These are phyloP conservation scores for Aleiodes testaceus DNA, from an alignment of 2,888 invertebrate genomes.

Conservation along the genomic window DNA sequence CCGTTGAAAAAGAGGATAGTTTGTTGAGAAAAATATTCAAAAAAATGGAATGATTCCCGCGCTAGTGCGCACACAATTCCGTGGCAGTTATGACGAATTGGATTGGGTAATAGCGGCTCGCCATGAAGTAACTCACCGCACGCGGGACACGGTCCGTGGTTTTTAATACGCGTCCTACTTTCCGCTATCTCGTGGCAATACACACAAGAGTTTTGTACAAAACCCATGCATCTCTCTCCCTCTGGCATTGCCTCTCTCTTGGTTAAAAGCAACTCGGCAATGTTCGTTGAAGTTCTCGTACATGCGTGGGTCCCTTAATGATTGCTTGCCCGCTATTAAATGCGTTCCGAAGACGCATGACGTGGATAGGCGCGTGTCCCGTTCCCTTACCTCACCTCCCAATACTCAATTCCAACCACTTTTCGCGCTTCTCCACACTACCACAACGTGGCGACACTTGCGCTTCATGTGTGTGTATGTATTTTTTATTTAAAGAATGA, in stretches of 20 bases:
- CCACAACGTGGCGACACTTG: conserved; percentile 32
- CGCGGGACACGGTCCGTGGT: conserved; percentile 71
- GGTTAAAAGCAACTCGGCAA: conserved; percentile 10
- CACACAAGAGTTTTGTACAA: conserved; percentile 26
- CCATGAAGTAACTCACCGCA: conserved; percentile 55
- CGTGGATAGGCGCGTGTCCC: conserved; percentile 14
- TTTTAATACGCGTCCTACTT: conserved; percentile 74
- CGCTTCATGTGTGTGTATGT: conserved; percentile 1
- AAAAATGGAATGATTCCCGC: conserved; percentile 38
- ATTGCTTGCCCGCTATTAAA: conserved; percentile 2
- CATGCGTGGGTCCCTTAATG: conserved; percentile 24
- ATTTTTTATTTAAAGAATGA: conserved; percentile 43
- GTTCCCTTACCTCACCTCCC: conserved; percentile 3
- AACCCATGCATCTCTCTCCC: conserved; percentile 31
- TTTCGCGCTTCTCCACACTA: background rate
- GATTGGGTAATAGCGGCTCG: conserved; percentile 67
- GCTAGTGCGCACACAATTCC: conserved; percentile 52
- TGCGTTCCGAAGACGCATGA: conserved; percentile 14
- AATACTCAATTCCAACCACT: background rate
- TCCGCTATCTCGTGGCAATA: conserved; percentile 62
- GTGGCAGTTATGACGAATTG: conserved; percentile 71
- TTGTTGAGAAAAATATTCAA: conserved; percentile 15
- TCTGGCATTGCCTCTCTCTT: background rate
- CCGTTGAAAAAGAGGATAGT: too few relatives aligned
- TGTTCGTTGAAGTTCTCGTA: conserved; percentile 14